These are phyloP conservation scores for Laothoe populi DNA, from an alignment of 2,888 invertebrate species.

Conservation along the genomic window DNA sequence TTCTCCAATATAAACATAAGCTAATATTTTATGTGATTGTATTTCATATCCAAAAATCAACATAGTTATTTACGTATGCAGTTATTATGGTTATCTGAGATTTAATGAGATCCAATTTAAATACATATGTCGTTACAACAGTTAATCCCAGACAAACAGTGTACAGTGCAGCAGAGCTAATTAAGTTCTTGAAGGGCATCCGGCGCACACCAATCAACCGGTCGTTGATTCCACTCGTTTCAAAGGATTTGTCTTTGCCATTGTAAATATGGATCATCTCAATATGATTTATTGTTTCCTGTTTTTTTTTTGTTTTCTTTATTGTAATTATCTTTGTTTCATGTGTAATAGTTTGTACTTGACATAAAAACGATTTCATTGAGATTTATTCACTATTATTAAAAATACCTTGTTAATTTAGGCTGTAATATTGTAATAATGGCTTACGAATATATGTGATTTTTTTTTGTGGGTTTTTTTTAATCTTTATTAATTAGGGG, in stretches of 20 bases:
- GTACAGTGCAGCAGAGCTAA: conserved; percentile 44
- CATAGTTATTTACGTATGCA: too few relatives aligned
- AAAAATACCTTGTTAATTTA: too few relatives aligned
- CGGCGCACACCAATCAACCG: conserved; percentile 69
- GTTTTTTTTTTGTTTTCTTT: neutral
- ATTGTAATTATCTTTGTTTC: neutral
- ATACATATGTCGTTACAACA: neutral
- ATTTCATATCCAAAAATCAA: too few relatives aligned
- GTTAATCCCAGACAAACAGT: conserved; percentile 29
- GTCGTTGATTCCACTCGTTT: conserved; percentile 69
- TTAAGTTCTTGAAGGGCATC: conserved; percentile 70
- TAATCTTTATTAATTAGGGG: too few relatives aligned
- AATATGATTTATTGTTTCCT: neutral
- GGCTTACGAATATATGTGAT: too few relatives aligned
- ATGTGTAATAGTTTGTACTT: neutral
- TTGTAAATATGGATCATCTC: conserved; percentile 45
- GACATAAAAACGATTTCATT: neutral
- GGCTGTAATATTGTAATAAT: too few relatives aligned
- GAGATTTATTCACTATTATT: too few relatives aligned
- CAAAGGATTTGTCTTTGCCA: conserved; percentile 50
- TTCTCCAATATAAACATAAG: too few relatives aligned
- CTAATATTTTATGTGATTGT: too few relatives aligned
- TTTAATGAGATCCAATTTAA: neutral
- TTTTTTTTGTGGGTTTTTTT: too few relatives aligned
- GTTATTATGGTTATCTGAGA: too few relatives aligned